Percentiles rank a stretch among this genome's conserved stretches.
These are phyloP conservation scores for Euwallacea similis DNA, from an alignment of 1,140 invertebrate genomes.

Conservation along the genomic window DNA sequence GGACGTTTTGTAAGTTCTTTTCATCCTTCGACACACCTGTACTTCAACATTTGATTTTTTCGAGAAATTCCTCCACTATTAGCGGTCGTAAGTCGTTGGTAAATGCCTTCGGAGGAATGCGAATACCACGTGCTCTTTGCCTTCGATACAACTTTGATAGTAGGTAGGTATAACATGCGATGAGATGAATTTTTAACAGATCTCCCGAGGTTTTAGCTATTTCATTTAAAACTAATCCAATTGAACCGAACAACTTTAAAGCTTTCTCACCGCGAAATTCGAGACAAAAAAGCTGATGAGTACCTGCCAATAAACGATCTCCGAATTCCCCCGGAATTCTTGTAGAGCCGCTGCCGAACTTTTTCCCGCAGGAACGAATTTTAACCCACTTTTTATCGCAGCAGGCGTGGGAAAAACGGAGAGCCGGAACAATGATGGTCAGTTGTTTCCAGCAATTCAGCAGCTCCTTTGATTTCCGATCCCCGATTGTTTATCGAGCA, in stretches of 20 bases:
- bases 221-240: no score
- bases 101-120: conserved; percentile 10
- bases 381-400: conserved; percentile 34
- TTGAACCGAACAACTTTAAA: background rate
- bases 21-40: conserved; percentile 9
- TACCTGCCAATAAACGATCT: conserved; percentile 37
- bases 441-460: conserved; percentile 16
- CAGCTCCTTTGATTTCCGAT: conserved; percentile 1
- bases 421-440: conserved; percentile 12
- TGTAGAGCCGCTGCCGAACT: conserved; percentile 16
- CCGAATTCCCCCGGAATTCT: conserved; percentile 26
- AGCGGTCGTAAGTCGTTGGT: conserved; percentile 13
- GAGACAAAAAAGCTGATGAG: conserved; percentile 11
- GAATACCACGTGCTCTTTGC: conserved; percentile 11
- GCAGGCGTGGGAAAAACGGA: conserved; percentile 26
- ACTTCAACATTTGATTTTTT: background rate
- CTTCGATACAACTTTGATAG: conserved; percentile 1
- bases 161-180: no score
- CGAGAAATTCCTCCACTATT: conserved; percentile 11
- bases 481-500: conserved; percentile 2
- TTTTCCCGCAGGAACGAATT: conserved; percentile 37
- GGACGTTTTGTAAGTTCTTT: conserved; percentile 1
- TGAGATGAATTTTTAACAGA: no score
- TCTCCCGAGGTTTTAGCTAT: no score
- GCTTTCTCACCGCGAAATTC: conserved; percentile 20